Base-by-base conservation (phyloP, 1,140 invertebrate species). In the Neodiprion pinetum region DNA sequence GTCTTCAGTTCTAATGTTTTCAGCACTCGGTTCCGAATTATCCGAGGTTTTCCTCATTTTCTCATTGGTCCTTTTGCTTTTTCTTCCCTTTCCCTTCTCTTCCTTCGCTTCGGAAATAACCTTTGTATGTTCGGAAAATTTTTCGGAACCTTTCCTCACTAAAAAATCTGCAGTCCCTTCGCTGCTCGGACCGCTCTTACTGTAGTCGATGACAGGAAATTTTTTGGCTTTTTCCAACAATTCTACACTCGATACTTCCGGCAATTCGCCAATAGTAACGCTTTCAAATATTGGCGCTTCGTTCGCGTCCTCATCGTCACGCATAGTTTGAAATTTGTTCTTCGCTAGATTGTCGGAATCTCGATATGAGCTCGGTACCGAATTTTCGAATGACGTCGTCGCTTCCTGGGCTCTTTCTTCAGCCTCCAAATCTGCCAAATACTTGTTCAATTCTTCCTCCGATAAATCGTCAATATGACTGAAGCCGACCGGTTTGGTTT, bases 371-470 rank as follows among this genome's bases (percentile, higher is more conserved):
- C 69, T 70, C n/a, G 74, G 75, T 66, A 73, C 61, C 8, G 71
- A 48, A 78, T 83, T 84, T 78, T 83, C 76, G 75, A 83, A 84
- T 9, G 76, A 61, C 40, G 75, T 67, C 40, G n/a, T 76, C 61
- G 65, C 77, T 77, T 85, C 78, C 47, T 78, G 82, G 0, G 81
- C 82, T 23, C 79, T 80, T 72, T 90, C 89, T 23, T 89, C 82
- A 40, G 83, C 84, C 72, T 91, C 90, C n/a, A 92, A 80, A 71
- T 91, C 88, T 3, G 90, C 86, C 61, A 93, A 85, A 83, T 92
- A 91, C 53, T 90, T 86, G 67, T 88, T 89, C n/a, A 93, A 79
- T 78, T 92, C 91, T 66, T 87, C 87, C 72, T 92, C 92, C 53
- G 89, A 89, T 65, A 92, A 80, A 75, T 91, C 86, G 11, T 88